phyloP scores from a whole-genome alignment of 1,140 invertebrate species.

The Drosophila kurseongensis region DNA sequence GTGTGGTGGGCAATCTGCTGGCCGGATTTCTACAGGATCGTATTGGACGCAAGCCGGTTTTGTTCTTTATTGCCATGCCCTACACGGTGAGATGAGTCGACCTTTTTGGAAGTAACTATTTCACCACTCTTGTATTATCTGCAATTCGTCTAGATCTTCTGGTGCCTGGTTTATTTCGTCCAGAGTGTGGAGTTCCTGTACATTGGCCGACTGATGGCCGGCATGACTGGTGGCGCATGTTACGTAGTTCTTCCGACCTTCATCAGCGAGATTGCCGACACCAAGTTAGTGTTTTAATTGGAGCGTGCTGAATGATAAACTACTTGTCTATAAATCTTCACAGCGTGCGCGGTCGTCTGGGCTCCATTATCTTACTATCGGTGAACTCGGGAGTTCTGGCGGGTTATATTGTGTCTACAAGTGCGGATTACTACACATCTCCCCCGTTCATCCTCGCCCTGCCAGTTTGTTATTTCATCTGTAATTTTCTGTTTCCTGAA shows the following conservation, averaged over 20 bases:
- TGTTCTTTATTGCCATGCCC: slow-evolving; percentile 51
- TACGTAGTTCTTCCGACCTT: slow-evolving; percentile 70
- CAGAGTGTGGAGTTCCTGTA: slow-evolving; percentile 72
- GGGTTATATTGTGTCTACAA: slow-evolving; percentile 90
- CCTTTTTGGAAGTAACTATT: neutral
- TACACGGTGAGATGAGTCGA: slow-evolving; percentile 39
- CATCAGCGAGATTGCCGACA: slow-evolving; percentile 74
- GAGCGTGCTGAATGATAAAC: neutral
- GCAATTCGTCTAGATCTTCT: slow-evolving; percentile 46
- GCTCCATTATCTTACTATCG: slow-evolving; percentile 92
- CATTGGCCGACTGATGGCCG: slow-evolving; percentile 80
- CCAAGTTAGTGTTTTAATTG: slow-evolving; percentile 41
- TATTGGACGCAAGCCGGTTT: slow-evolving; percentile 61
- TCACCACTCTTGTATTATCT: neutral
- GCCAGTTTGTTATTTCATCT: slow-evolving; percentile 88
- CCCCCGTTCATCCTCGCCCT: slow-evolving; percentile 88
- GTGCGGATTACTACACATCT: slow-evolving; percentile 87
- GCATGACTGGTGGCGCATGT: slow-evolving; percentile 71
- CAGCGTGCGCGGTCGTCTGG: slow-evolving; percentile 91
- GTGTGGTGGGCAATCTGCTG: slow-evolving; percentile 62
- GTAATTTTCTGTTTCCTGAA: slow-evolving; percentile 91
- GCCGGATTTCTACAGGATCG: slow-evolving; percentile 62
- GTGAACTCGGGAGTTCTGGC: slow-evolving; percentile 92
- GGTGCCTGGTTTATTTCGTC: slow-evolving; percentile 60
- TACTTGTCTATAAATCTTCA: neutral